Evolutionary conservation across 2,888 invertebrate genomes (phyloP), one percentile per base, ranked within the genome.

Genomic region (Tachina fera): DNA sequence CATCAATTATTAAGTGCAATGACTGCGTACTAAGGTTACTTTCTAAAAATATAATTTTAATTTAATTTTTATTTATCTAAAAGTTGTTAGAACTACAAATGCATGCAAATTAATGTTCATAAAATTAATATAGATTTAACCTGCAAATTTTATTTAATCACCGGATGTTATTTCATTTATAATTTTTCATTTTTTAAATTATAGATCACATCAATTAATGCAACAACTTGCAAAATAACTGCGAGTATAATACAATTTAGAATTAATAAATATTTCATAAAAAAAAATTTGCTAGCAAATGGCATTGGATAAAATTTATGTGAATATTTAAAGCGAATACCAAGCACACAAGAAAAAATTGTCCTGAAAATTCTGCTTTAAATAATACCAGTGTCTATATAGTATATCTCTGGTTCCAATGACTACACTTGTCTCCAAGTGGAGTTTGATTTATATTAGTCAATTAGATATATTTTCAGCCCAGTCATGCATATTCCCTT

Each of bases 101-200:
- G 22, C n/a, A 58, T 14, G 10, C 2, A 58, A 39, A 31, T 65
- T 65, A 14, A 5, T 43, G 19, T 43, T 49, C 14, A 49, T 58
- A 1, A 45, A 58, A 16, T 53, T 16, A 39, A 10, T 49, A 31
- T 10, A 56, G 19, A 49, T 19, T 60, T 60, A 31, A 63, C 41
- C 67, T 68, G 77, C 8, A 8, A 9, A 19, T 22, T 49, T n/a
- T 0, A n/a, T 49, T 68, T 68, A 77, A 77, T 77, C 16, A 47
- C 77, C 77, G 77, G 77, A 77, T 68, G 77, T 68, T 60, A 60
- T 77, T 49, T 58, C 6, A 47, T 67, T 47, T 41, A 14, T 49
- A 14, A 16, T 39, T 61, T 72, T 60, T 49, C 45, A 22, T 14
- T 43, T 8, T 1, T 65, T 65, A 49, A 63, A 19, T 45, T 45